Evolutionary conservation across 2,888 invertebrate genomes (phyloP), one percentile per base, ranked within the genome.

Genomic region (Yponomeuta malinellus): DNA sequence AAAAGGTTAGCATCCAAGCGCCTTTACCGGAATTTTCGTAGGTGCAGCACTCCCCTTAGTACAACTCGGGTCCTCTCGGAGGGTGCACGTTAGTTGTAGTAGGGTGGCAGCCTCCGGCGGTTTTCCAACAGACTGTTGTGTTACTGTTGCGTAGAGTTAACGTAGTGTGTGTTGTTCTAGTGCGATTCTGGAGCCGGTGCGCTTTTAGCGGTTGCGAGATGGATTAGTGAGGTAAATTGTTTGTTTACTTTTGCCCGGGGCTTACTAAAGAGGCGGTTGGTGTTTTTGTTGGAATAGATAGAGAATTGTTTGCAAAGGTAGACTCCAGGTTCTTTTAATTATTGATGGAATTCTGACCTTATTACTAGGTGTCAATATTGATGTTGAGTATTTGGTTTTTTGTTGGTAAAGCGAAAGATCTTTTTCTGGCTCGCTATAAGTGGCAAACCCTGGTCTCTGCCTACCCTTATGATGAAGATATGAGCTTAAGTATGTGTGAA

Each of bases 31-130:
- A 48, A 48, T 23, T 23, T 48, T 43, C 48, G 15, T 48, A 68
- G 43, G 43, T 23, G 74, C 83, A 10, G 74, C 83, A 86, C 85
- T 84, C 86, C 88, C 90, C 88, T 89, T 90, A 91, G 91, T 91
- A 78, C 78, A 77, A 76, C 77, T 79, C 79, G 73, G 76, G 78
- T 76, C 76, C 76, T 73, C 77, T 74, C 74, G 78, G 77, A 80
- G 82, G 82, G 78, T 77, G 78, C 80, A 85, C 88, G 89, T 68
- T 65, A 31, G 31, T 10, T 68, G n/a, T 68, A 43, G 15, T 8
- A 10, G n/a, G 68, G n/a, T 2, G 37, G n/a, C 6, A 43, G 48
- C 68, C 68, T 48, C 33, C 68, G 68, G 68, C 68, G 68, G 43
- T 68, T 48, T 48, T 48, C 48, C 48, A 68, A 15, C 68, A 65